phyloP scores from a whole-genome alignment of 2,797 vertebrate genomes.

The Leuciscus waleckii region DNA sequence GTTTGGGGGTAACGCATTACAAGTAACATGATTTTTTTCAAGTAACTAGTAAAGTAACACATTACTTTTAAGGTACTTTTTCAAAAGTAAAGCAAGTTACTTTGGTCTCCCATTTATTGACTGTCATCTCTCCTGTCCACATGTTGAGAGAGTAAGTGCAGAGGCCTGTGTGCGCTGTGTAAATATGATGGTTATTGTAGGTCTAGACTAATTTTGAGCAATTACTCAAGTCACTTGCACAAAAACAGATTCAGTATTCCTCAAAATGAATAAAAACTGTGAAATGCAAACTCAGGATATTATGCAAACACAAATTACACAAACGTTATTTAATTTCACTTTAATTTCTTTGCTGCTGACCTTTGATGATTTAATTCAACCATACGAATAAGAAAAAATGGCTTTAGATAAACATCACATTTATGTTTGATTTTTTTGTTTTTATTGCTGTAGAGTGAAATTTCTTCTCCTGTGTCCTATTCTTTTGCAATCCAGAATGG shows the following conservation, averaged over 20 bases:
- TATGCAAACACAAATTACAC: neutral
- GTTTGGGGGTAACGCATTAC: neutral
- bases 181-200: neutral
- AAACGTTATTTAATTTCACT: neutral
- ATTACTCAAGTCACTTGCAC: neutral
- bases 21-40: neutral
- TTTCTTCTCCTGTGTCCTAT: neutral
- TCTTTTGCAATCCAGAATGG: neutral
- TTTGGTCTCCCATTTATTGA: neutral
- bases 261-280: neutral
- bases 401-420: neutral
- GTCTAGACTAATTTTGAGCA: neutral
- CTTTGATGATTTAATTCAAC: neutral
- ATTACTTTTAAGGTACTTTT: neutral
- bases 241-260: neutral
- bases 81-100: neutral
- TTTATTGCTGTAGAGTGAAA: neutral
- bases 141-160: neutral
- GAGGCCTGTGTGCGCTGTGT: neutral
- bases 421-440: neutral
- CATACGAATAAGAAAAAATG: neutral
- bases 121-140: neutral
- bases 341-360: neutral
- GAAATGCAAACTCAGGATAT: neutral
- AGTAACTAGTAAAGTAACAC: neutral